Percentiles rank a stretch among this genome's conserved stretches.
phyloP scores from a whole-genome alignment of 2,797 vertebrate genomes.

The Sebastes hubbsi region DNA sequence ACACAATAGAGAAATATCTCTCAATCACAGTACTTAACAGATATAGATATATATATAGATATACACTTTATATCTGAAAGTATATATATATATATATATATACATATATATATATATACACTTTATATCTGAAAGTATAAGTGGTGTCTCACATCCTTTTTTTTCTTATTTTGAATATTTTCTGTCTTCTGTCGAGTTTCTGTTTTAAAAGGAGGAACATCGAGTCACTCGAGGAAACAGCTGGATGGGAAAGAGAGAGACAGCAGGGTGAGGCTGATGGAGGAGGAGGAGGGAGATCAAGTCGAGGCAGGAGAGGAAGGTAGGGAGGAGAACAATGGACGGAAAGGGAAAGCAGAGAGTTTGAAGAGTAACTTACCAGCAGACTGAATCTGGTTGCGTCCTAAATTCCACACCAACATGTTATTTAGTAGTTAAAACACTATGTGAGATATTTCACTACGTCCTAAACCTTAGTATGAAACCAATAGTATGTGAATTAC shows the following conservation, averaged over 20 bases:
- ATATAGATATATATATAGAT: not conserved
- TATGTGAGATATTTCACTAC: too few relatives aligned
- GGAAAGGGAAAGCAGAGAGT: constrained; percentile 20
- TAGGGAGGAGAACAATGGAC: constrained; percentile 30
- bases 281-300: not conserved
- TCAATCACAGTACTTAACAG: not conserved
- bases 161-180: not conserved
- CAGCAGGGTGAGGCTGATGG: not conserved
- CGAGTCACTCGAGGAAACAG: constrained; percentile 14
- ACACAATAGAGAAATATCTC: not conserved
- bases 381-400: not conserved
- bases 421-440: too few relatives aligned
- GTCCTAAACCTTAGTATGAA: too few relatives aligned
- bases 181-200: not conserved
- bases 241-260: constrained; percentile 6
- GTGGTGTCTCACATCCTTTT: fast-evolving
- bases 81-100: too few relatives aligned
- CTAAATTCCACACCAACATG: too few relatives aligned
- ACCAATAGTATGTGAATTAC: too few relatives aligned
- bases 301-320: not conserved
- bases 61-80: too few relatives aligned
- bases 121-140: not conserved
- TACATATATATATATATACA: too few relatives aligned
- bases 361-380: not conserved
- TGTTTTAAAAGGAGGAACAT: not conserved